Percentiles rank a stretch among this genome's conserved stretches.
phyloP scores from a whole-genome alignment of 2,113 vertebrate genomes.

The Lanius collurio region DNA sequence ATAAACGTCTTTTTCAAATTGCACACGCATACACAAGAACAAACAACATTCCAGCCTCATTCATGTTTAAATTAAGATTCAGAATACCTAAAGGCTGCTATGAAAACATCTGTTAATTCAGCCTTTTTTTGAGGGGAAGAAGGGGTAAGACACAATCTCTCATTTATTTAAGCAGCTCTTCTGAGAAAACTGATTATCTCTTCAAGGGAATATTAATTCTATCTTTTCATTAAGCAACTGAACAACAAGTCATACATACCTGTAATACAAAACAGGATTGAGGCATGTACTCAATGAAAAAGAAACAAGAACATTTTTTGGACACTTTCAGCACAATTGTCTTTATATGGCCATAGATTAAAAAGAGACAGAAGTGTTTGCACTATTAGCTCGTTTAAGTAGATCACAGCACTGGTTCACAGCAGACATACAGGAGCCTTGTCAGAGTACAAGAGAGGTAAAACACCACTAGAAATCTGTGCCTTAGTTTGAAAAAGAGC shows the following conservation, averaged over 20 bases:
- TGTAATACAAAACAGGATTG: not conserved
- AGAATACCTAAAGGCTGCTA: not conserved
- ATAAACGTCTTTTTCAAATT: not conserved
- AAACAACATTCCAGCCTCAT: slow-evolving; percentile 23
- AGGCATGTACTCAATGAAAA: not conserved
- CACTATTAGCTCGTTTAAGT: not conserved
- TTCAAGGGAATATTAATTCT: not conserved
- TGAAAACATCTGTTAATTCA: slow-evolving; percentile 10
- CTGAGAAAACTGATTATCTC: not conserved
- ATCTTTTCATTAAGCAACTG: not conserved
- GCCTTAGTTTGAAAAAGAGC: not conserved
- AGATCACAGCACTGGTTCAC: not conserved
- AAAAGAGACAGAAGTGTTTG: not conserved
- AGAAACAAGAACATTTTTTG: not conserved
- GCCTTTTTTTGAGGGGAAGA: not conserved
- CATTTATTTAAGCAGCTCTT: slow-evolving; percentile 1
- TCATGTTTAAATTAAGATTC: slow-evolving; percentile 23
- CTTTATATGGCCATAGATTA: not conserved
- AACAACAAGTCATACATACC: not conserved
- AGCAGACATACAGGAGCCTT: not conserved
- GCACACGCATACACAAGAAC: not conserved
- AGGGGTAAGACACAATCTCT: not conserved
- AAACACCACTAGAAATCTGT: not conserved
- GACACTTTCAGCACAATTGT: not conserved
- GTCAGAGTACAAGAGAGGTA: not conserved